Evolutionary conservation across 2,888 invertebrate species (phyloP).

Genomic region (Microplitis deprimator): DNA sequence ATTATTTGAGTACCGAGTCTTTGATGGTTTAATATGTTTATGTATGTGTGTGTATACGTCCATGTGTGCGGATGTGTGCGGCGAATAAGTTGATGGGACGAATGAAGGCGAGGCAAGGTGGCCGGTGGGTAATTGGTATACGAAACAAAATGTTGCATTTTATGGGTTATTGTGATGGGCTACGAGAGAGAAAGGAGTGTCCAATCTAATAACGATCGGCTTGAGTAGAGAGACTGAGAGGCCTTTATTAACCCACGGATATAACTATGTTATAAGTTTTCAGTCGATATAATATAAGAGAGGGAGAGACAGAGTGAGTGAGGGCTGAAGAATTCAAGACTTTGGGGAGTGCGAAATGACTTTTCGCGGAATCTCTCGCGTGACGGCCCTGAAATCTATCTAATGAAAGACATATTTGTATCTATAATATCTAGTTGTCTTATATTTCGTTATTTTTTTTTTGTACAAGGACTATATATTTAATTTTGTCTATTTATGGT

Average conservation of each 20-base stretch:
- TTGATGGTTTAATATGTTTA: neutral
- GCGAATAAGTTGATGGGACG: neutral
- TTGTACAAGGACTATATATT: neutral
- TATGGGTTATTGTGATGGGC: slow-evolving; percentile 69
- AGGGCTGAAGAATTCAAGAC: slow-evolving; percentile 22
- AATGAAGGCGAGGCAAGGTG: slow-evolving; percentile 43
- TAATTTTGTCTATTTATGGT: neutral
- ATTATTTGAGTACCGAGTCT: neutral
- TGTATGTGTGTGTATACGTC: no score
- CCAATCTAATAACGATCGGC: slow-evolving; percentile 70
- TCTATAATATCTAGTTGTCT: neutral
- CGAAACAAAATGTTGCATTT: slow-evolving; percentile 68
- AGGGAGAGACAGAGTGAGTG: slow-evolving; percentile 8
- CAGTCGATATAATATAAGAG: slow-evolving; percentile 23
- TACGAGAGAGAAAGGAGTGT: slow-evolving; percentile 60
- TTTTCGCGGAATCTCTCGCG: slow-evolving; percentile 70
- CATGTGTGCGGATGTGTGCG: neutral
- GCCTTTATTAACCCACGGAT: slow-evolving; percentile 68
- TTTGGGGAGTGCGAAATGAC: slow-evolving; percentile 62
- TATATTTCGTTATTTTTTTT: neutral
- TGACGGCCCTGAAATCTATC: slow-evolving; percentile 68
- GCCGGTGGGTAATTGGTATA: slow-evolving; percentile 62
- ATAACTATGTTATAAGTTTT: slow-evolving; percentile 23
- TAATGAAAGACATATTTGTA: slow-evolving; percentile 47
- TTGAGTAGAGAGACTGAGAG: slow-evolving; percentile 58